Evolutionary conservation across 2,113 vertebrate genomes (phyloP).

Genomic region (Sialia sialis): DNA sequence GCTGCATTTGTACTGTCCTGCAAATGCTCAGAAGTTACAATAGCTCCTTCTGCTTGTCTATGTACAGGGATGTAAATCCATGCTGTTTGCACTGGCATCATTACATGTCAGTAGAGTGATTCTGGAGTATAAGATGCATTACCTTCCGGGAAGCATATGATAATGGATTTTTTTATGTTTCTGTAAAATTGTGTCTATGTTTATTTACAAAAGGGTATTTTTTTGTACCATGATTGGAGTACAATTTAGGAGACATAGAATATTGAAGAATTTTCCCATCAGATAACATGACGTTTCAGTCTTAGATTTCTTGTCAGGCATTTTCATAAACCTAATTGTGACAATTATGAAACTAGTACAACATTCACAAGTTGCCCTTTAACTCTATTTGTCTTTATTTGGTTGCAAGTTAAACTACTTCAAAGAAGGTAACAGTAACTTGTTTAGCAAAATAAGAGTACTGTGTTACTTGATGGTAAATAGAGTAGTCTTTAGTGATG

Average conservation of each 20-base stretch:
- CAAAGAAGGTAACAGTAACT: neutral
- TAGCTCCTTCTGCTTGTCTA: neutral
- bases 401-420: neutral
- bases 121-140: neutral
- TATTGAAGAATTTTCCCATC: neutral
- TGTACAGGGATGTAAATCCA: neutral
- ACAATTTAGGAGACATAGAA: neutral
- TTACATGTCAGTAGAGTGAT: neutral
- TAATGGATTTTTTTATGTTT: neutral
- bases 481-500: neutral
- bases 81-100: neutral
- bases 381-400: neutral
- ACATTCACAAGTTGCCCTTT: neutral
- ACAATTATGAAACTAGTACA: neutral
- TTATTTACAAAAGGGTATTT: slow-evolving; percentile 20
- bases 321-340: neutral
- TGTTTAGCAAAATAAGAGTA: neutral
- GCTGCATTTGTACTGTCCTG: accelerated
- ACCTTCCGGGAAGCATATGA: neutral
- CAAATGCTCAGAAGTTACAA: neutral
- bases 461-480: neutral
- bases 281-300: neutral
- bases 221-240: neutral
- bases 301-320: neutral
- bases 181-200: neutral